phyloP scores from a whole-genome alignment of 2,113 vertebrate genomes.

The Buteo buteo region DNA sequence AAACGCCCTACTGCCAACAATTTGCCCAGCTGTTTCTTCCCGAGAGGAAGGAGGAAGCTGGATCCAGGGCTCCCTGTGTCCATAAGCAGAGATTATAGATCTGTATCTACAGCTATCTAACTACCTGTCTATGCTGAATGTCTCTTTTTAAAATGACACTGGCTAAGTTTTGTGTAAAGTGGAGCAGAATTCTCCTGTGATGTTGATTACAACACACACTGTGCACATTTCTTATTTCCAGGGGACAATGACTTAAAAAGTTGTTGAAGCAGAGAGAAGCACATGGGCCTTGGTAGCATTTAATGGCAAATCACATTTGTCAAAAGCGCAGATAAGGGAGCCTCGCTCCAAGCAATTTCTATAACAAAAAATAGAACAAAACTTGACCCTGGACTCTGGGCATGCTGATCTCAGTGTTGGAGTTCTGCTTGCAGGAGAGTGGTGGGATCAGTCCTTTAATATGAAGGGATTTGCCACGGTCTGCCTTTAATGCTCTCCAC shows the following conservation, averaged over 20 bases:
- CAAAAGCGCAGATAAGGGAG: neutral
- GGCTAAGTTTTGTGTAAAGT: neutral
- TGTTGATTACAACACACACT: neutral
- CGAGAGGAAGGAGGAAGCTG: neutral
- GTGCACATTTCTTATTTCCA: neutral
- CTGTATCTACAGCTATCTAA: neutral
- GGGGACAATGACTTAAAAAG: neutral
- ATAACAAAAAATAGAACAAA: neutral
- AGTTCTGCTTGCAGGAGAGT: neutral
- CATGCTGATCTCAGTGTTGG: neutral
- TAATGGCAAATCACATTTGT: slow-evolving; percentile 17
- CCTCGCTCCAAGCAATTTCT: neutral
- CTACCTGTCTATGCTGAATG: neutral
- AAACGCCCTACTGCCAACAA: neutral
- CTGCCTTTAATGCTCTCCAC: neutral
- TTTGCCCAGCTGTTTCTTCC: neutral
- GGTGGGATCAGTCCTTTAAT: neutral
- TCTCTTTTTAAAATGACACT: neutral
- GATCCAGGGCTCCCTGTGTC: neutral
- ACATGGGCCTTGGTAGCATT: neutral
- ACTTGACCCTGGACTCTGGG: neutral
- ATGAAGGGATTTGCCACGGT: neutral
- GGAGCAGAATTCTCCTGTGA: neutral
- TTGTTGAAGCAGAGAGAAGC: neutral
- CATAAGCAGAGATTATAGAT: neutral